Evolutionary conservation across 2,113 vertebrate genomes (phyloP).

Genomic region (Chaetodon auriga): DNA sequence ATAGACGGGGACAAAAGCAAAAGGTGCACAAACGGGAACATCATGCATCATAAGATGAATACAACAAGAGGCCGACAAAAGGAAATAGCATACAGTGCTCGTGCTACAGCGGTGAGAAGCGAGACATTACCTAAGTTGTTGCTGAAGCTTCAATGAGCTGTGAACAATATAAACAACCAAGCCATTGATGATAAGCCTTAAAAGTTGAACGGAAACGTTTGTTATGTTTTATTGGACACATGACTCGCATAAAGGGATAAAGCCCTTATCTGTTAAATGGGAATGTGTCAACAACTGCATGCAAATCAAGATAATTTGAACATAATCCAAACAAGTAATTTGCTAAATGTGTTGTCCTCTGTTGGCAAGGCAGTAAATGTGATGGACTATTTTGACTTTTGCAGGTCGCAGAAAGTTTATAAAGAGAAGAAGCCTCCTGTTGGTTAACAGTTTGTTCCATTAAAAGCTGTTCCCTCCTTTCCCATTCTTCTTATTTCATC

Average conservation of each 20-base stretch:
- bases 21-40: slow-evolving; percentile 11
- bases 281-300: slow-evolving; percentile 60
- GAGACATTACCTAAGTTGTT: slow-evolving; percentile 85
- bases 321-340: not conserved
- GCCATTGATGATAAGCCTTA: slow-evolving; percentile 64
- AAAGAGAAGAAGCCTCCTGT: not conserved
- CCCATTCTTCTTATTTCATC: not conserved
- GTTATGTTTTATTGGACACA: slow-evolving; percentile 61
- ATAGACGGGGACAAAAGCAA: not conserved
- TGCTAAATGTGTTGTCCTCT: slow-evolving; percentile 15
- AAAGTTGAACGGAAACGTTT: slow-evolving; percentile 49
- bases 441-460: not conserved
- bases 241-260: slow-evolving; percentile 35
- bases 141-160: slow-evolving; percentile 89
- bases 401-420: slow-evolving; percentile 10
- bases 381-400: not conserved
- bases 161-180: slow-evolving; percentile 81
- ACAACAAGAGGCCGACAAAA: slow-evolving; percentile 19
- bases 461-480: not conserved
- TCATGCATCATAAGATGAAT: slow-evolving; percentile 49
- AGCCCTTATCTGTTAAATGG: slow-evolving; percentile 52
- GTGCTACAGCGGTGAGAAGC: slow-evolving; percentile 66
- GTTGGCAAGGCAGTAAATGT: not conserved
- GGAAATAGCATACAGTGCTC: slow-evolving; percentile 31
- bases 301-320: slow-evolving; percentile 45